Base-by-base conservation (phyloP, 1,140 invertebrate genomes). In the Phortica variegata region DNA sequence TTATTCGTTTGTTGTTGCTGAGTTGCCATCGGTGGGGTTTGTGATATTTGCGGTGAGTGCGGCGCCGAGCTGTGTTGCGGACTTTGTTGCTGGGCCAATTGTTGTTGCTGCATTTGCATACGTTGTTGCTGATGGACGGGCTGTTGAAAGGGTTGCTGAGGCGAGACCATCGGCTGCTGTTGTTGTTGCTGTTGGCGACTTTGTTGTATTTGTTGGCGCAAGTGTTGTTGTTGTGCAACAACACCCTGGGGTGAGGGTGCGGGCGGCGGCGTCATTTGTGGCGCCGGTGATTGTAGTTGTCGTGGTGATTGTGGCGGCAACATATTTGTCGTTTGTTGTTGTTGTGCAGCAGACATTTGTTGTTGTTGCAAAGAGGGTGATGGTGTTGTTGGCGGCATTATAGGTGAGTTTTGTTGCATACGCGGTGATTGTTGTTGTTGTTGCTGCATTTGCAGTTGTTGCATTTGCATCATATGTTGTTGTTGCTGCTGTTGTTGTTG, bases 191-290 rank as follows among this genome's bases (percentile, higher is more conserved):
- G 61, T 47, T 48, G 46, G 46, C 18, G n/a, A 23, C n/a, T n/a
- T 40, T 62, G 56, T 33, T 58, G 58, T 15, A 55, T 52, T 17
- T 59, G 58, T 18, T 69, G 65, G 0, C 77, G 73, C 37, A 73
- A 58, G 37, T 72, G 61, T 29, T 73, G 68, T 43, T 82, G 74
- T 23, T 82, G 76, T 0, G 79, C 56, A n/a, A 15, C n/a, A 23
- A 7, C 8, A 39, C 56, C 56, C n/a, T 68, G 70, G 0, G 72
- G 69, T 0, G 72, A 68, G 5, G 69, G 69, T 3, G 69, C 65
- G 3, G 72, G 72, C 3, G 72, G 72, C 5, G 72, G 72, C 7
- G 72, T 75, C 69, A 75, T 75, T 48, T 73, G 72, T 3, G 73
- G 65, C n/a, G 72, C 73, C 9, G 72, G 71, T 2, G 72, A 74